These are phyloP conservation scores for Antennarius maculatus DNA, from an alignment of 2,797 vertebrate species.

Conservation along the genomic window DNA sequence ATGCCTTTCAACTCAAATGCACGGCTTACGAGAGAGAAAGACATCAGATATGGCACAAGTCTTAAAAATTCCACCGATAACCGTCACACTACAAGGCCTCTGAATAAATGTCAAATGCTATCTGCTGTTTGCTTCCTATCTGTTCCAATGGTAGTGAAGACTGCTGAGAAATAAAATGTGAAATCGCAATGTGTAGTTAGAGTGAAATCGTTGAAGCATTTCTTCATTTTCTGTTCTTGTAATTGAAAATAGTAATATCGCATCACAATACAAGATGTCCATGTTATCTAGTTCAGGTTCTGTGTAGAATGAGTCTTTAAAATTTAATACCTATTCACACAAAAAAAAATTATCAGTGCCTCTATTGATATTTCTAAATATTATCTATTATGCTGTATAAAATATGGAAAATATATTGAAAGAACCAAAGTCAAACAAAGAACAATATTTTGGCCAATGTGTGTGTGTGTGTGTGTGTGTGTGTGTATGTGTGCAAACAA, in stretches of 20 bases:
- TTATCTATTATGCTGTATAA: no score
- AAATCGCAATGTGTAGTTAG: constrained; percentile 46
- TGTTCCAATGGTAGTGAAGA: constrained; percentile 67
- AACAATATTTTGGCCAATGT: no score
- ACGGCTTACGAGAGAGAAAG: constrained; percentile 73
- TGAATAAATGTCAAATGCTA: constrained; percentile 85
- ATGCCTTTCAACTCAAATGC: constrained; percentile 79
- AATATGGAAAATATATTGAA: no score
- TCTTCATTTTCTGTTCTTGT: constrained; percentile 14
- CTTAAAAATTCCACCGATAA: constrained; percentile 79
- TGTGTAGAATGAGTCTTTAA: no score
- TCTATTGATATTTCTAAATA: no score
- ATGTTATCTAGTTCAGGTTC: no score
- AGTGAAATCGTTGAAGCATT: constrained; percentile 36
- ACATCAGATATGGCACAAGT: constrained; percentile 81
- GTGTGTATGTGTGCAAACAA: no score
- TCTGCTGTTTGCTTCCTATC: constrained; percentile 81
- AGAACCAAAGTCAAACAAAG: no score
- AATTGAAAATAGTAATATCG: constrained; percentile 15
- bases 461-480: no score
- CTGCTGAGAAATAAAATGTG: constrained; percentile 56
- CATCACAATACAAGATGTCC: no score
- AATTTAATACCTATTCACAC: no score
- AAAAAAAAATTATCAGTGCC: no score
- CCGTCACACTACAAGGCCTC: constrained; percentile 80